Conservation (phyloP, 2,113 vertebrate species). For the Pipra filicauda region DNA sequence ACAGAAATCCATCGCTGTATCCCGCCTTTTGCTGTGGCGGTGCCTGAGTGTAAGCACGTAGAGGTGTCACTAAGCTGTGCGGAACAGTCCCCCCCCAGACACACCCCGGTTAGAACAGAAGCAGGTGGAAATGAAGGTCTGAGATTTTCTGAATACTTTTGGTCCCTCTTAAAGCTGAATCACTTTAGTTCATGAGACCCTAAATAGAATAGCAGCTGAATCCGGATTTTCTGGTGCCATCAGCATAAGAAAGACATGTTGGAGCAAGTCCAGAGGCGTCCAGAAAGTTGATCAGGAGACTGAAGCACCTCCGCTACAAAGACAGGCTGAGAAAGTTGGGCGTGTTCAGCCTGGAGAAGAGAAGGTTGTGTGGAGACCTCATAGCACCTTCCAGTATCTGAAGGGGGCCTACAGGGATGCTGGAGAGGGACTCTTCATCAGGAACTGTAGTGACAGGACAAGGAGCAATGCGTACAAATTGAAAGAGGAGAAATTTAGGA, state of each 20-base stretch:
- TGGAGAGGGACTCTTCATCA: neutral
- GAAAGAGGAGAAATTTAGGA: neutral
- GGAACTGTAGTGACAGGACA: neutral
- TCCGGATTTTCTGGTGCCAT: neutral
- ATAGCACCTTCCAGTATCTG: neutral
- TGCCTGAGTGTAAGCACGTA: rapidly evolving
- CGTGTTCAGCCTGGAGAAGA: neutral
- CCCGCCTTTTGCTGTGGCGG: rapidly evolving
- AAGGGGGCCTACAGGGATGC: neutral
- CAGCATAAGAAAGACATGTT: neutral
- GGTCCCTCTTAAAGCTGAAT: neutral
- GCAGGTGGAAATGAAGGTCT: neutral
- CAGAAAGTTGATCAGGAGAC: neutral
- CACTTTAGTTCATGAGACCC: neutral
- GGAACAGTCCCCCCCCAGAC: neutral
- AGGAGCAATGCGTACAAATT: too few relatives aligned
- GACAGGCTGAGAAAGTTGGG: neutral
- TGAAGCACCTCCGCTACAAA: neutral
- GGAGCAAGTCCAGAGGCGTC: neutral
- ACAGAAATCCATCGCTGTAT: rapidly evolving
- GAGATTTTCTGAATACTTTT: neutral
- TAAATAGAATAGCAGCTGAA: neutral
- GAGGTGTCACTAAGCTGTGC: neutral
- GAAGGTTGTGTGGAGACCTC: neutral
- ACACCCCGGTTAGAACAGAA: rapidly evolving